Evolutionary conservation across 2,888 invertebrate genomes (phyloP).

Genomic region (Lepidocyrtoides sp.): DNA sequence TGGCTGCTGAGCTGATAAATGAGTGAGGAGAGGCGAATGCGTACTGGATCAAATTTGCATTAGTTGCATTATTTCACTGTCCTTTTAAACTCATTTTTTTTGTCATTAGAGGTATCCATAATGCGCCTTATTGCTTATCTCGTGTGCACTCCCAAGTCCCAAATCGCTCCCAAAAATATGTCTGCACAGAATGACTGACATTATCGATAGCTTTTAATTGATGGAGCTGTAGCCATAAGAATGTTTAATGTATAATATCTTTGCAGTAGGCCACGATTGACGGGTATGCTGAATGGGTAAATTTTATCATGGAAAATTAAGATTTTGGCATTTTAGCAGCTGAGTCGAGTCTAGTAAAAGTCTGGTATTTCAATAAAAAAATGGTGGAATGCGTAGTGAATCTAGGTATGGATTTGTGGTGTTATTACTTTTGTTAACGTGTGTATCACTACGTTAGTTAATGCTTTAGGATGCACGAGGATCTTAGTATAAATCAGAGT

Average conservation of each 20-base stretch:
- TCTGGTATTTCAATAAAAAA: slow-evolving; percentile 9
- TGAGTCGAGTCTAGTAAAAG: neutral
- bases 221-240: neutral
- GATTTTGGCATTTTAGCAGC: neutral
- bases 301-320: neutral
- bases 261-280: neutral
- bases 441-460: neutral
- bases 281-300: neutral
- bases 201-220: neutral
- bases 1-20: slow-evolving; percentile 63
- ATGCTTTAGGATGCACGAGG: neutral
- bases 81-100: neutral
- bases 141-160: neutral
- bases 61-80: neutral
- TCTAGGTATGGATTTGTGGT: neutral
- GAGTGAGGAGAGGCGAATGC: too few relatives aligned
- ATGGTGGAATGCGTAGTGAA: slow-evolving; percentile 42
- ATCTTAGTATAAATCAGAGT: neutral
- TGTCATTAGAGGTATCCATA: neutral
- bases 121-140: neutral
- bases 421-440: slow-evolving; percentile 7
- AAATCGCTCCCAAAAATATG: neutral
- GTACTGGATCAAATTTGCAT: neutral
- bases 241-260: too few relatives aligned
- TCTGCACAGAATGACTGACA: neutral